Evolutionary conservation across 2,888 invertebrate species (phyloP).

Genomic region (Andrena haemorrhoa): DNA sequence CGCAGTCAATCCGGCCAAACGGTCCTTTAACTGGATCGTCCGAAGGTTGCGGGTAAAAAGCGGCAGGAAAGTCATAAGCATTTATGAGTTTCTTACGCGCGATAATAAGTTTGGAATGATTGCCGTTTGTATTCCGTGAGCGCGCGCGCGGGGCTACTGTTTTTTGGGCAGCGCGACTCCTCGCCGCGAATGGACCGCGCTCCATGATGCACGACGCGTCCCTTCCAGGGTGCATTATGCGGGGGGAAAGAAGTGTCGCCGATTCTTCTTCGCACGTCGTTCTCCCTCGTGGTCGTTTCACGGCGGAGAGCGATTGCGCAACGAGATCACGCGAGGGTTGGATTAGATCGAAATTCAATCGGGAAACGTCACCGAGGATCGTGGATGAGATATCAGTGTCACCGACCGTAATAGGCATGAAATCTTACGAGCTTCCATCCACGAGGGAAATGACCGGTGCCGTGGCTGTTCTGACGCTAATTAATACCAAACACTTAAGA

Average conservation of each 20-base stretch:
- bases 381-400: background rate
- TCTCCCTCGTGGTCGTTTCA: background rate
- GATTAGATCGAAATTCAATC: background rate
- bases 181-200: slow-evolving; percentile 13
- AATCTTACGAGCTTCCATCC: background rate
- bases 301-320: slow-evolving; percentile 22
- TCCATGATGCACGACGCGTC: slow-evolving; percentile 12
- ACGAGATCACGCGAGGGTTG: background rate
- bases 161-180: slow-evolving; percentile 41
- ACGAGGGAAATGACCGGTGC: background rate
- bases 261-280: slow-evolving; percentile 54
- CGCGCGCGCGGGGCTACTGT: slow-evolving; percentile 34
- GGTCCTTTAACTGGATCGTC: slow-evolving; percentile 69
- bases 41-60: slow-evolving; percentile 65
- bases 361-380: background rate
- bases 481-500: too few species aligned
- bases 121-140: slow-evolving; percentile 65
- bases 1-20: slow-evolving; percentile 60
- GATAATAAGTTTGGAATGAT: slow-evolving; percentile 76
- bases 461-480: background rate
- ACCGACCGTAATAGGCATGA: background rate
- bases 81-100: slow-evolving; percentile 76
- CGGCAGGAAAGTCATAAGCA: slow-evolving; percentile 71
- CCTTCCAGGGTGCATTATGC: slow-evolving; percentile 27
- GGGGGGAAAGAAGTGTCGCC: slow-evolving; percentile 35